Conservation (phyloP, 2,113 vertebrate genomes). For the Hassar affinis region DNA sequence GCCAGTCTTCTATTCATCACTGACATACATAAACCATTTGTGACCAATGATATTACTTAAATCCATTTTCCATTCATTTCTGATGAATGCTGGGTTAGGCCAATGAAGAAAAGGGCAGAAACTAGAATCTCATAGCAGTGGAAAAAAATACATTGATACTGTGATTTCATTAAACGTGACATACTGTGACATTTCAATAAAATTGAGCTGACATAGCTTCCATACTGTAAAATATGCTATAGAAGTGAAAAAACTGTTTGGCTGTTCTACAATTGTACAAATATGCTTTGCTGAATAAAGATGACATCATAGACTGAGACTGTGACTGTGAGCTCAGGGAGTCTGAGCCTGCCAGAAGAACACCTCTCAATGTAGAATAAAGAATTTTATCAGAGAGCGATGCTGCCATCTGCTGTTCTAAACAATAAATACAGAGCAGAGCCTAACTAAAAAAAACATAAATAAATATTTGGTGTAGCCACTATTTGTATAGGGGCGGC, state of each 20-base stretch:
- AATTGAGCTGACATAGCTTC: not conserved
- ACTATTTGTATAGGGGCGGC: not conserved
- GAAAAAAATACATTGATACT: not conserved
- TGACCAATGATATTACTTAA: not conserved
- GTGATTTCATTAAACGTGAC: not conserved
- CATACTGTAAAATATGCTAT: not conserved
- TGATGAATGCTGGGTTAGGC: not conserved
- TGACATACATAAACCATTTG: not conserved
- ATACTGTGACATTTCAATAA: not conserved
- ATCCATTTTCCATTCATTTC: not conserved
- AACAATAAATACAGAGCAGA: conserved; percentile 7
- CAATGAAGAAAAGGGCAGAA: not conserved
- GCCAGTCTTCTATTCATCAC: conserved; percentile 15
- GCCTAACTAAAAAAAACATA: not conserved
- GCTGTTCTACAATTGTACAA: not conserved
- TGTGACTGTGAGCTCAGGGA: conserved; percentile 20
- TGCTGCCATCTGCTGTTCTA: conserved; percentile 48
- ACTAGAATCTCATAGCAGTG: not conserved
- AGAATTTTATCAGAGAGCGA: not conserved
- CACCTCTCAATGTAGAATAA: not conserved
- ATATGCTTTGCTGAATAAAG: conserved; percentile 32
- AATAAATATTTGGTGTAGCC: not conserved
- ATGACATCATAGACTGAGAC: conserved; percentile 51
- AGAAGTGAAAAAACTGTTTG: not conserved
- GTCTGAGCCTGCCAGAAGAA: conserved; percentile 7